Evolutionary conservation across 2,113 vertebrate genomes (phyloP).

Genomic region (Canis aureus): DNA sequence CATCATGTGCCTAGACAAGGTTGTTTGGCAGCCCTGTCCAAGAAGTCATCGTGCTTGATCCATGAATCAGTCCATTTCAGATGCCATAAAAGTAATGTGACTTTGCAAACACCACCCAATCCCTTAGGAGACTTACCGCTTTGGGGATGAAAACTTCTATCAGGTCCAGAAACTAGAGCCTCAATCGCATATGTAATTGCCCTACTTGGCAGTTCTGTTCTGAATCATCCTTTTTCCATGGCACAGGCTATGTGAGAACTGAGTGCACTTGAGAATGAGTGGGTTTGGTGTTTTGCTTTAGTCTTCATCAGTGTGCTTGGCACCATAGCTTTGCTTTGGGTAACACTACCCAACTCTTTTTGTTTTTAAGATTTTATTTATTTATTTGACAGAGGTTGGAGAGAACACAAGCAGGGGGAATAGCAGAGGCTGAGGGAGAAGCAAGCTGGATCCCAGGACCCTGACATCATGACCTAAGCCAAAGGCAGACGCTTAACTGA

Average conservation of each 20-base stretch:
- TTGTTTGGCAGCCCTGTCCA: background rate
- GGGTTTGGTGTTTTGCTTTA: constrained; percentile 2
- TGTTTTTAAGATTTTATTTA: background rate
- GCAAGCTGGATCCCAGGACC: too few relatives aligned
- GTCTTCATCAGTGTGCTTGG: background rate
- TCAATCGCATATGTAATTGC: constrained; percentile 73
- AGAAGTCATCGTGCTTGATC: constrained; percentile 65
- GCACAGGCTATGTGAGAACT: constrained; percentile 59
- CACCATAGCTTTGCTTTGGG: background rate
- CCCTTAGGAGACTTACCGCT: constrained; percentile 71
- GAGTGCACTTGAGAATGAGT: background rate
- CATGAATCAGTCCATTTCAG: constrained; percentile 79
- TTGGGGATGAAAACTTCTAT: constrained; percentile 73
- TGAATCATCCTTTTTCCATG: constrained; percentile 81
- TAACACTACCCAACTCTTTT: background rate
- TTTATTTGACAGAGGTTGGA: too few relatives aligned
- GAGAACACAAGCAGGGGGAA: too few relatives aligned
- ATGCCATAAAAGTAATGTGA: constrained; percentile 80
- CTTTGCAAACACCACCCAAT: constrained; percentile 78
- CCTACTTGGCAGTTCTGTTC: constrained; percentile 80
- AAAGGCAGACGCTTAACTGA: too few relatives aligned
- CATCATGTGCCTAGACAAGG: background rate
- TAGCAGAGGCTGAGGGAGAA: too few relatives aligned
- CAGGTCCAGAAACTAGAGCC: constrained; percentile 74
- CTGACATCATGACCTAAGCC: too few relatives aligned